These are phyloP conservation scores for Drosophila teissieri DNA, from an alignment of 1,140 invertebrate species.

Conservation along the genomic window DNA sequence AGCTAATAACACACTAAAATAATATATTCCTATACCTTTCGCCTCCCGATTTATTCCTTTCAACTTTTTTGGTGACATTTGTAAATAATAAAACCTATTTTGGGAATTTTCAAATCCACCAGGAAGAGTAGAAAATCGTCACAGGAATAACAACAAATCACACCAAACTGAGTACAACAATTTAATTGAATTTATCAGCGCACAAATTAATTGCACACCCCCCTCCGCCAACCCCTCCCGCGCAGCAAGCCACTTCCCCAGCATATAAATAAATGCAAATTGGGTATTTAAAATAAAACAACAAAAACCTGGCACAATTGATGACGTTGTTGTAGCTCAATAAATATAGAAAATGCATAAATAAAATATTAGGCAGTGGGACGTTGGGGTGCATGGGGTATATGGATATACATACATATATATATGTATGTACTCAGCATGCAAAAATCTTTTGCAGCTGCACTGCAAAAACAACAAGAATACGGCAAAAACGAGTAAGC, in stretches of 20 bases:
- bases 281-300: conserved; percentile 73
- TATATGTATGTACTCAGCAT: conserved; percentile 33
- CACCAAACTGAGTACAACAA: conserved; percentile 67
- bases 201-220: conserved; percentile 66
- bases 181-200: conserved; percentile 79
- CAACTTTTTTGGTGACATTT: not conserved
- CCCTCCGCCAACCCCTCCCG: not conserved
- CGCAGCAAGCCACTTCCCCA: no score
- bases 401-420: not conserved
- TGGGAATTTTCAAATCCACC: not conserved
- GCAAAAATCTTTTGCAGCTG: conserved; percentile 79
- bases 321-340: conserved; percentile 72
- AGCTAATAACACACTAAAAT: not conserved
- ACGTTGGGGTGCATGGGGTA: not conserved
- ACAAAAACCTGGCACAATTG: conserved; percentile 45
- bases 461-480: conserved; percentile 32
- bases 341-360: conserved; percentile 75
- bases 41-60: not conserved
- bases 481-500: conserved; percentile 14
- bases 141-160: conserved; percentile 39
- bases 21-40: not conserved
- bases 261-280: conserved; percentile 79
- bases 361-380: conserved; percentile 72
- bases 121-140: conserved; percentile 24
- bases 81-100: no score